Conservation (phyloP, 2,797 vertebrate species). For the Hapalemur alaotrensis region DNA sequence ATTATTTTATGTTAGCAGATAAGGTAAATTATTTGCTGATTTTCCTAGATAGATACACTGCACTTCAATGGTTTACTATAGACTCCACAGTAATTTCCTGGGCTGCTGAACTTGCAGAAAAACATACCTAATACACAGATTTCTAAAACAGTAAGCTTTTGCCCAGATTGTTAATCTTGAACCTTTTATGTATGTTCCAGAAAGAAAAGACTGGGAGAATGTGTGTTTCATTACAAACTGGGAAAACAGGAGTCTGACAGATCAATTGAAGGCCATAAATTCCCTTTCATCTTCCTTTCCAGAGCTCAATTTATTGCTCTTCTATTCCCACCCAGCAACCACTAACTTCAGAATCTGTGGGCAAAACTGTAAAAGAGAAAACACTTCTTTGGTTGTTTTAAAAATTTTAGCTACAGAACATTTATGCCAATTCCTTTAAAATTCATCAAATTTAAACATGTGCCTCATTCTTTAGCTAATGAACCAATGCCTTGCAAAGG, state of each 20-base stretch:
- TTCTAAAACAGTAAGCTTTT: conserved; percentile 25
- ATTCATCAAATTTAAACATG: conserved; percentile 41
- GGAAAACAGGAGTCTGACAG: not conserved
- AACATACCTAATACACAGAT: conserved; percentile 32
- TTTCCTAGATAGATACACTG: conserved; percentile 42
- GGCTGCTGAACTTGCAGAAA: conserved; percentile 20
- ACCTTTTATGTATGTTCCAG: not conserved
- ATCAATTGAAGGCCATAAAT: not conserved
- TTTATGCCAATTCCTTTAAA: conserved; percentile 23
- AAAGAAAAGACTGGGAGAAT: not conserved
- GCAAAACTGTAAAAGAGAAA: not conserved
- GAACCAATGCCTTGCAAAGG: conserved; percentile 50
- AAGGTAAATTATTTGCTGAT: conserved; percentile 4
- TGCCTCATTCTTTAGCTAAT: conserved; percentile 46
- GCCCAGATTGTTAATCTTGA: conserved; percentile 2
- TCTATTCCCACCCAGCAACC: not conserved
- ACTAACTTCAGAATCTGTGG: not conserved
- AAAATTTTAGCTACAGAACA: conserved; percentile 5
- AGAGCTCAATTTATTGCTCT: not conserved
- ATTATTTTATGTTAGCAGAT: conserved; percentile 39
- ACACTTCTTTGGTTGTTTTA: not conserved
- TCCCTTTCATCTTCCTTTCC: not conserved
- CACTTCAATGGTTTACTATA: not conserved
- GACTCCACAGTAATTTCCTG: conserved; percentile 20
- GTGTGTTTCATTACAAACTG: not conserved